Evolutionary conservation across 2,888 invertebrate genomes (phyloP).

Genomic region (Andrena fulva): DNA sequence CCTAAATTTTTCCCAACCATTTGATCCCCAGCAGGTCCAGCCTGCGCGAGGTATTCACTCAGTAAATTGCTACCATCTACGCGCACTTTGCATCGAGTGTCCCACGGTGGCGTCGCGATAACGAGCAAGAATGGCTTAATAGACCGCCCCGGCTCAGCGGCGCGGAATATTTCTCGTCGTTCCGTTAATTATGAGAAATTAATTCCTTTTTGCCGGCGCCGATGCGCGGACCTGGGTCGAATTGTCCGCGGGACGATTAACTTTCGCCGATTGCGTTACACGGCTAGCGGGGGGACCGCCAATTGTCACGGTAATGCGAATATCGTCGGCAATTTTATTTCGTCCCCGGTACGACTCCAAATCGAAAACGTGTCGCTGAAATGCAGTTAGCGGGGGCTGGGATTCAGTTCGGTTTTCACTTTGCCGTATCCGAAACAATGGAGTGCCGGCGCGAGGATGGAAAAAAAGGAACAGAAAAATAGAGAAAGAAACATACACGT

Average conservation of each 20-base stretch:
- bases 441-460: conserved; percentile 12
- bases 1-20: no score
- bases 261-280: conserved; percentile 30
- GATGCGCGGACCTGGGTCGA: not conserved
- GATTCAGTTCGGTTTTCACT: conserved; percentile 37
- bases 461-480: not conserved
- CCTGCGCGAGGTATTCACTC: not conserved
- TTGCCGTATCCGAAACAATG: conserved; percentile 58
- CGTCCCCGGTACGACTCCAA: conserved; percentile 33
- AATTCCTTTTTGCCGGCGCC: conserved; percentile 30
- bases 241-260: conserved; percentile 31
- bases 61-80: not conserved
- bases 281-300: not conserved
- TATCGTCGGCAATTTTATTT: conserved; percentile 53
- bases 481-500: not conserved
- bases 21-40: not conserved
- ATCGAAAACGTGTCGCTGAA: conserved; percentile 47
- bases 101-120: conserved; percentile 16
- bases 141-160: conserved; percentile 35
- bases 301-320: conserved; percentile 46
- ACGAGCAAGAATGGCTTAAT: conserved; percentile 59
- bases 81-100: conserved; percentile 12
- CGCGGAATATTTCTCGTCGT: conserved; percentile 5
- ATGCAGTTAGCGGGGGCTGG: conserved; percentile 41
- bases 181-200: conserved; percentile 48